phyloP scores from a whole-genome alignment of 2,888 invertebrate species.

The Matsumyia berberina region DNA sequence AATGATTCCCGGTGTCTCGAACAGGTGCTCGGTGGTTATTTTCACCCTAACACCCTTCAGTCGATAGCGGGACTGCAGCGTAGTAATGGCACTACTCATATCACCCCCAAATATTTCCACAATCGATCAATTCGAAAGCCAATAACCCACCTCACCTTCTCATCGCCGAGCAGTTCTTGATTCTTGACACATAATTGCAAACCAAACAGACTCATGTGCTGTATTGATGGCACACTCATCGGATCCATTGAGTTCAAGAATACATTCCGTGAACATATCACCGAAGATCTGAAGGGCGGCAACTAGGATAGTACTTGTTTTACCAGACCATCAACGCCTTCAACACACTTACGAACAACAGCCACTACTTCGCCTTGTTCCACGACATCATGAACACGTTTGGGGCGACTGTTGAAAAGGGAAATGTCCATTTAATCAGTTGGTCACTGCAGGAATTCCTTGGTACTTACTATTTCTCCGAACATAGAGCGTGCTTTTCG shows the following conservation, averaged over 20 bases:
- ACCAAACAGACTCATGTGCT: conserved; percentile 98
- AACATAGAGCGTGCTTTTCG: conserved; percentile 82
- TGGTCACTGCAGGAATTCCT: neutral
- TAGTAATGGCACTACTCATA: conserved; percentile 96
- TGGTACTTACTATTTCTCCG: conserved; percentile 82
- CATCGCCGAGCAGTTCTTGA: conserved; percentile 96
- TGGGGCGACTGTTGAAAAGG: conserved; percentile 92
- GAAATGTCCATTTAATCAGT: conserved; percentile 3
- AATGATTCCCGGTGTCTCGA: conserved; percentile 95
- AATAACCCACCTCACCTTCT: conserved; percentile 85
- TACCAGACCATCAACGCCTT: conserved; percentile 95
- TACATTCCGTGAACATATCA: conserved; percentile 92
- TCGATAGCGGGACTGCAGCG: conserved; percentile 94
- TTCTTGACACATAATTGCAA: conserved; percentile 99
- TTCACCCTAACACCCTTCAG: conserved; percentile 88
- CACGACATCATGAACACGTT: conserved; percentile 97
- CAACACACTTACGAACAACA: conserved; percentile 94
- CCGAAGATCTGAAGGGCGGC: conserved; percentile 97
- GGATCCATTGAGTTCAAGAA: conserved; percentile 98
- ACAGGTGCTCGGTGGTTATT: conserved; percentile 88
- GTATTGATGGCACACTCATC: conserved; percentile 99
- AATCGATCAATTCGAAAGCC: conserved; percentile 85
- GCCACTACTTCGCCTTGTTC: conserved; percentile 98
- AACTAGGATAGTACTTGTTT: conserved; percentile 96
- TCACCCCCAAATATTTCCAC: conserved; percentile 97